Evolutionary conservation across 1,140 invertebrate species (phyloP), one percentile per base, ranked within the genome.

Genomic region (Trissolcus basalis): DNA sequence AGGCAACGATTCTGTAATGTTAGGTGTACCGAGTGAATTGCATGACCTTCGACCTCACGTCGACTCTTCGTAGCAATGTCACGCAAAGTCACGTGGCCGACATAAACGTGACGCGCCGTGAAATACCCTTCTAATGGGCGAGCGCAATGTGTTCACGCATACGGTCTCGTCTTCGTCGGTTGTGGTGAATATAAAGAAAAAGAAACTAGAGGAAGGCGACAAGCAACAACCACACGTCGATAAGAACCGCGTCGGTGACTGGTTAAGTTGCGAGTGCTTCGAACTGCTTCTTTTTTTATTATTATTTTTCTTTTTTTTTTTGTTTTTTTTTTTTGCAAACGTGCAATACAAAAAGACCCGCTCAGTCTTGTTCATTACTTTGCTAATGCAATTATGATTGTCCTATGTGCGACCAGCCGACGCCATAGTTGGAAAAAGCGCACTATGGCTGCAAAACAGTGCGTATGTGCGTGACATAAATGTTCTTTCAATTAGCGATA

Each of bases 21-120:
- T 83, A 80, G 77, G 82, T 80, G 65, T 58, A 71, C 56, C 54
- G 49, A 77, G 79, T 82, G 82, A 85, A 84, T 85, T 83, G 56
- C 60, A 55, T 81, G 82, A 81, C 80, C 84, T 78, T 51, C 77
- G 81, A 84, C 82, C 85, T 58, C 48, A 71, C 70, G 79, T 73
- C 80, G 80, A 64, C 77, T 82, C 77, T 78, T 74, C 81, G 77
- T 80, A 78, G 64, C 79, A 83, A 81, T 85, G 84, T 86, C 83
- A 85, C 82, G 83, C 75, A 79, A 76, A 85, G 82, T 86, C 84
- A 86, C 85, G 85, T 86, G 85, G 83, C 67, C 80, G 80, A 80
- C 83, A 86, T 86, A 86, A 86, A 86, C 85, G 82, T 86, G 85
- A 86, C 84, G 78, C 74, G 83, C 84, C 85, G 85, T 86, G 85